These are phyloP conservation scores for Chlamydotis undulata DNA, from an alignment of 2,113 vertebrate species.

Conservation along the genomic window DNA sequence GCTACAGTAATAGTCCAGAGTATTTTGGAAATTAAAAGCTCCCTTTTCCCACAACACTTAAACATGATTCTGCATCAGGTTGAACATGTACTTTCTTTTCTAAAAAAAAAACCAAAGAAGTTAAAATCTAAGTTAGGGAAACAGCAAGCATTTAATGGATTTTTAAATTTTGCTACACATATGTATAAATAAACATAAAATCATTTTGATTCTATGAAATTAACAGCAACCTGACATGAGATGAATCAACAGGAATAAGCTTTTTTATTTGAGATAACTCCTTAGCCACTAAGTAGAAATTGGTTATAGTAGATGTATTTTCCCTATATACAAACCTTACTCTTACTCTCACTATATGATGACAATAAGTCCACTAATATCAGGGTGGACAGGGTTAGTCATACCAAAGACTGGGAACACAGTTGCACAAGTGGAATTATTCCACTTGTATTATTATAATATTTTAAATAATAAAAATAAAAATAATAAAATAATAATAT, in stretches of 20 bases:
- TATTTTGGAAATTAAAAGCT: neutral
- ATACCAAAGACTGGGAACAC: neutral
- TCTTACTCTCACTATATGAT: neutral
- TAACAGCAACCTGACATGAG: neutral
- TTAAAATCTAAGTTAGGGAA: neutral
- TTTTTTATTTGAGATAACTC: neutral
- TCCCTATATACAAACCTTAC: neutral
- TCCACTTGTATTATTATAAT: too few species aligned
- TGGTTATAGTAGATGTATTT: neutral
- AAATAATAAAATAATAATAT: too few species aligned
- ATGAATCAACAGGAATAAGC: neutral
- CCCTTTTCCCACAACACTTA: neutral
- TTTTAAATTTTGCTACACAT: neutral
- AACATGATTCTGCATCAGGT: neutral
- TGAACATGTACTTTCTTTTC: neutral
- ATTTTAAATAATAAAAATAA: too few species aligned
- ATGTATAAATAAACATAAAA: neutral
- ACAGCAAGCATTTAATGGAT: neutral
- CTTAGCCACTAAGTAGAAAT: neutral
- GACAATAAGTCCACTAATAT: neutral
- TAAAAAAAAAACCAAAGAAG: neutral
- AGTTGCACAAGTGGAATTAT: neutral
- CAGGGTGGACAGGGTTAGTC: neutral
- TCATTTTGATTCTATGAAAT: neutral
- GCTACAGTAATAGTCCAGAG: neutral